Percentiles rank a stretch among this genome's conserved stretches.
Evolutionary conservation across 2,797 vertebrate species (phyloP).

Genomic region (Xiphophorus birchmanni): DNA sequence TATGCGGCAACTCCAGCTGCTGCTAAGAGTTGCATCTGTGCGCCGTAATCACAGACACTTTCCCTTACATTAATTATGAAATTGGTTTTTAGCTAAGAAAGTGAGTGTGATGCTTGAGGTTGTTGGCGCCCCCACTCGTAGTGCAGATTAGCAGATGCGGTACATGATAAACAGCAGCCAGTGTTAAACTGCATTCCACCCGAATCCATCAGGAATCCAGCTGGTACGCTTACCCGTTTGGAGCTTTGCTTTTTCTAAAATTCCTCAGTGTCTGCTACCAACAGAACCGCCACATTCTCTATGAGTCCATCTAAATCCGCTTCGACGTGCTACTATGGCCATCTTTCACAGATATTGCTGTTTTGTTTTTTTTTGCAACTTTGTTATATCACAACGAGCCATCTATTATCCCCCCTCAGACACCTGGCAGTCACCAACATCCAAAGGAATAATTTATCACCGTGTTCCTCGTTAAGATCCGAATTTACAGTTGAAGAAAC

Average conservation of each 20-base stretch:
- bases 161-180: slow-evolving; percentile 23
- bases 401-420: not conserved
- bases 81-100: slow-evolving; percentile 7
- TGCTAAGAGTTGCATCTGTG: slow-evolving; percentile 29
- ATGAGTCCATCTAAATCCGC: not conserved
- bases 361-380: not conserved
- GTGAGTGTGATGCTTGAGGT: slow-evolving; percentile 17
- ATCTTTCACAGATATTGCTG: not conserved
- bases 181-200: not conserved
- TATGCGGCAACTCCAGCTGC: slow-evolving; percentile 24
- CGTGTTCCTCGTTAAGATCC: not conserved
- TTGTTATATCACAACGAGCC: not conserved
- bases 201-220: slow-evolving; percentile 5
- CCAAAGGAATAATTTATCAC: not conserved
- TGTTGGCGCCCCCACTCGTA: not conserved
- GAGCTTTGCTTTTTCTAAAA: not conserved
- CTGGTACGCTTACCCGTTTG: not conserved
- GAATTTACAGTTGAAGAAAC: not conserved
- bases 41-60: slow-evolving; percentile 24
- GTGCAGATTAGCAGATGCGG: slow-evolving; percentile 9
- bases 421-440: not conserved
- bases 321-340: not conserved
- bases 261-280: not conserved
- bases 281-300: not conserved
- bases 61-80: slow-evolving; percentile 18